Evolutionary conservation across 1,140 invertebrate genomes (phyloP).

Genomic region (Potamilus streckersoni): DNA sequence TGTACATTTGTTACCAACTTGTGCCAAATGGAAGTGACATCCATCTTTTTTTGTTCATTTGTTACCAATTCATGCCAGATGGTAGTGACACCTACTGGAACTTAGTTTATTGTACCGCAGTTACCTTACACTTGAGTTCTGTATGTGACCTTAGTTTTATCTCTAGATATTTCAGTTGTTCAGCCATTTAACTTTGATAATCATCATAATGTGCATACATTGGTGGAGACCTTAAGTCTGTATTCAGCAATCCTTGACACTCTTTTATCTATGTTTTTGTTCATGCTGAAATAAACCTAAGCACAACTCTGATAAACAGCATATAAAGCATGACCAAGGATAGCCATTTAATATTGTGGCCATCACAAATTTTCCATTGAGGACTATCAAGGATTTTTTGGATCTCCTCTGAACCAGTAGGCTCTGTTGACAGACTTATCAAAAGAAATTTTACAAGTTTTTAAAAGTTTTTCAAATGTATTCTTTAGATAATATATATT

Average conservation of each 20-base stretch:
- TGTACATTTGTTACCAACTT: too few relatives aligned
- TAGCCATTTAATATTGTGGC: slow-evolving; percentile 7
- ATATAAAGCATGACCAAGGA: slow-evolving; percentile 3
- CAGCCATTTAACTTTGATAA: background rate
- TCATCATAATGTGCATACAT: background rate
- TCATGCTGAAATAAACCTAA: background rate
- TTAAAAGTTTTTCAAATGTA: background rate
- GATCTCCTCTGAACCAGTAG: background rate
- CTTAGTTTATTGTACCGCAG: too few relatives aligned
- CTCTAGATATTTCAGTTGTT: background rate
- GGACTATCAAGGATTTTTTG: slow-evolving; percentile 8
- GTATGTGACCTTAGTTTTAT: background rate
- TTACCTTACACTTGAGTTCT: too few relatives aligned
- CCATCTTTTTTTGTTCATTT: too few relatives aligned
- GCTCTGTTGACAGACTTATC: slow-evolving; percentile 3
- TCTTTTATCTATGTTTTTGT: background rate
- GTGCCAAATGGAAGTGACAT: too few relatives aligned
- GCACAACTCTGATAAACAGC: background rate
- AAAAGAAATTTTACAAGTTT: slow-evolving; percentile 25
- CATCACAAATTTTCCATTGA: slow-evolving; percentile 4
- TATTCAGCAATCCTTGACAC: background rate
- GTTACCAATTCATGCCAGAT: too few relatives aligned
- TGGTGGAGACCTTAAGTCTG: background rate
- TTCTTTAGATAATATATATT: background rate
- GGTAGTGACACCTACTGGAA: too few relatives aligned